Evolutionary conservation across 1,140 invertebrate species (phyloP).

Genomic region (Nilaparvata lugens): DNA sequence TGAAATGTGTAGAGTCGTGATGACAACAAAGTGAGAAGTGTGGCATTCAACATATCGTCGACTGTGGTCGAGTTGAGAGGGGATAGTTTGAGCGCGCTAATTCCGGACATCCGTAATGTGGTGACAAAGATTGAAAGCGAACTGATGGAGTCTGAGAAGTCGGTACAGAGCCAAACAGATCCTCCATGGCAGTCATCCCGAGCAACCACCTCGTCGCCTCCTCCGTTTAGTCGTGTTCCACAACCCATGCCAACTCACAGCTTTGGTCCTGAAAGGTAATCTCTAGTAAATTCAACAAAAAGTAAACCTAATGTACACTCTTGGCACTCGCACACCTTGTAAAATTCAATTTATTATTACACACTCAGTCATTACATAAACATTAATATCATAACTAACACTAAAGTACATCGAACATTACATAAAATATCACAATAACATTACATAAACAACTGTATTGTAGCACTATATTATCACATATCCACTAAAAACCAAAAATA

Average conservation of each 20-base stretch:
- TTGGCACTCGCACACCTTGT: no score
- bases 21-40: not conserved
- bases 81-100: constrained; percentile 31
- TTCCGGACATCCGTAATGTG: no score
- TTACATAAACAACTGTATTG: no score
- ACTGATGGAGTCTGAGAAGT: constrained; percentile 39
- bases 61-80: constrained; percentile 26
- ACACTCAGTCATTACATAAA: no score
- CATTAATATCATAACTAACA: no score
- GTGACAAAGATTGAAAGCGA: constrained; percentile 40
- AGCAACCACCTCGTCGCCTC: not conserved
- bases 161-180: constrained; percentile 26
- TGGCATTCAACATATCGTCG: not conserved
- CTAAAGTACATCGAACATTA: no score
- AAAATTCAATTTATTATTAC: no score
- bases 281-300: not conserved
- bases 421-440: no score
- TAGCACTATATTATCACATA: no score
- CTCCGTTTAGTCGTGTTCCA: no score
- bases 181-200: constrained; percentile 35
- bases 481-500: no score
- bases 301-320: no score
- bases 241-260: not conserved
- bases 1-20: constrained; percentile 2
- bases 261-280: constrained; percentile 4